These are phyloP conservation scores for Darevskia nairensis DNA, from an alignment of 2,797 vertebrate genomes.

Conservation along the genomic window DNA sequence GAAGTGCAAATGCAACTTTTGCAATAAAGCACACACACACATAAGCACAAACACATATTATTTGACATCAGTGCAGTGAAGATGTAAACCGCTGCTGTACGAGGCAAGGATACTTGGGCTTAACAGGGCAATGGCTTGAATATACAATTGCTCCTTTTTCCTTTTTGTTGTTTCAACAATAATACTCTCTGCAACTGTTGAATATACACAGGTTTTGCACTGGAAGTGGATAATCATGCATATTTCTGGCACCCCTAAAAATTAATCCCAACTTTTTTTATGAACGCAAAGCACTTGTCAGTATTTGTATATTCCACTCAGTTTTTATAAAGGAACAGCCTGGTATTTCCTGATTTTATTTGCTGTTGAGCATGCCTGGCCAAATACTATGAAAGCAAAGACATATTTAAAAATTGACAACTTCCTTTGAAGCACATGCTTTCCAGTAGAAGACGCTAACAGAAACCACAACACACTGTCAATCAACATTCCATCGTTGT, in stretches of 20 bases:
- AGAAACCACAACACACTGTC: slow-evolving; percentile 61
- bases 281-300: slow-evolving; percentile 3
- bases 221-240: background rate
- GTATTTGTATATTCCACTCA: slow-evolving; percentile 43
- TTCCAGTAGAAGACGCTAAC: slow-evolving; percentile 71
- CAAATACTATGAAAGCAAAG: slow-evolving; percentile 62
- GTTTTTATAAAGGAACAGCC: slow-evolving; percentile 41
- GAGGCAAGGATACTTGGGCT: background rate
- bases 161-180: background rate
- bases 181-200: background rate
- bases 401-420: slow-evolving; percentile 68
- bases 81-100: background rate
- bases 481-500: slow-evolving; percentile 72
- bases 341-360: slow-evolving; percentile 59
- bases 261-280: background rate
- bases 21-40: background rate
- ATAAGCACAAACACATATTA: background rate
- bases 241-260: background rate
- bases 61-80: background rate
- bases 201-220: background rate
- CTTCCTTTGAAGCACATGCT: slow-evolving; percentile 72
- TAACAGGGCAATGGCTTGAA: background rate
- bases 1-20: background rate
- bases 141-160: background rate
- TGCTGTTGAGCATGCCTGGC: slow-evolving; percentile 56